Evolutionary conservation across 2,113 vertebrate genomes (phyloP).

Genomic region (Nanger granti): DNA sequence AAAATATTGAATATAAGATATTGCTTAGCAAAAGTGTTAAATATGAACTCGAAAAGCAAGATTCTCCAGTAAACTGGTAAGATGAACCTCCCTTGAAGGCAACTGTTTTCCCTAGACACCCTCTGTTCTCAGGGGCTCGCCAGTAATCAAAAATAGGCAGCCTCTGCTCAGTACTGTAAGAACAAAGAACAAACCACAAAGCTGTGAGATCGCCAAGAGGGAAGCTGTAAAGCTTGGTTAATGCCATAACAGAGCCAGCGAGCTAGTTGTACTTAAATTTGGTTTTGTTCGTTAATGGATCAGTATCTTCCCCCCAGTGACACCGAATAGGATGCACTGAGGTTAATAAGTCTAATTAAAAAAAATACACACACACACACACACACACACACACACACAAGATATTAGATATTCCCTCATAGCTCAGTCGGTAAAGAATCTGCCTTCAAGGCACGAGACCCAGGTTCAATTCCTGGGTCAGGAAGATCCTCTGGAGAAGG

Average conservation of each 20-base stretch:
- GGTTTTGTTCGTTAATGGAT: not conserved
- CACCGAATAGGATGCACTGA: not conserved
- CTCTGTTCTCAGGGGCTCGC: not conserved
- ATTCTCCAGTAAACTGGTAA: not conserved
- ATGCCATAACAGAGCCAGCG: accelerated
- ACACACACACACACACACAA: not conserved
- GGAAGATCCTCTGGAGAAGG: not conserved
- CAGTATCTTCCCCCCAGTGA: not conserved
- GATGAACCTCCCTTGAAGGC: not conserved
- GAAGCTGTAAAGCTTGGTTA: not conserved
- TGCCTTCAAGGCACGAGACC: not conserved
- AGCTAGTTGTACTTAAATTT: not conserved
- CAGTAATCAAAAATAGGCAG: not conserved
- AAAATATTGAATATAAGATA: not conserved
- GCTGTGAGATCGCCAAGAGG: not conserved
- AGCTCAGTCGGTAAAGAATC: not conserved
- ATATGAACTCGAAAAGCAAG: not conserved
- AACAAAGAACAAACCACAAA: not conserved
- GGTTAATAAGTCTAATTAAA: not conserved
- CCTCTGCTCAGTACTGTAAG: not conserved
- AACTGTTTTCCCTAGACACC: not conserved
- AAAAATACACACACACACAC: not conserved
- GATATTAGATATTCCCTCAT: not conserved
- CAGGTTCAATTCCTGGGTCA: not conserved
- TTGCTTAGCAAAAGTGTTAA: not conserved